A percentile compares a stretch with the other conserved stretches of the same genome.
phyloP scores from a whole-genome alignment of 2,797 vertebrate genomes.

The Notolepis coatsorum region DNA sequence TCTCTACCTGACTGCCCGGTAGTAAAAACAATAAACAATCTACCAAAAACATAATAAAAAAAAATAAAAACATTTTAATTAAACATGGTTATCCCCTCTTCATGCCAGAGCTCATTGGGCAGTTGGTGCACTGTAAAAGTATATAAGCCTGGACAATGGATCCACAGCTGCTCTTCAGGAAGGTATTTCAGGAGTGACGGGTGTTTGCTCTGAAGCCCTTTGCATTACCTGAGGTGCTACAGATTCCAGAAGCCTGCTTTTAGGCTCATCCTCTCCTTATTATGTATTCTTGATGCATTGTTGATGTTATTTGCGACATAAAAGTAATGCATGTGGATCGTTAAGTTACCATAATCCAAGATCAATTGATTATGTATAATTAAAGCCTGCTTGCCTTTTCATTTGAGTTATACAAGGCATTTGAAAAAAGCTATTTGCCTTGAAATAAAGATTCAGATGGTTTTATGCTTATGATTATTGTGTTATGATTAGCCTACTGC shows the following conservation, averaged over 20 bases:
- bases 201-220: constrained; percentile 72
- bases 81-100: constrained; percentile 57
- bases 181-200: constrained; percentile 52
- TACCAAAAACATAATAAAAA: background rate
- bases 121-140: constrained; percentile 65
- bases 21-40: background rate
- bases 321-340: background rate
- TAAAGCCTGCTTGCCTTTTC: too few relatives aligned
- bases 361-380: too few relatives aligned
- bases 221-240: constrained; percentile 86
- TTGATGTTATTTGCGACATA: background rate
- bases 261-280: constrained; percentile 27
- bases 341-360: too few relatives aligned
- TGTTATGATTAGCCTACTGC: too few relatives aligned
- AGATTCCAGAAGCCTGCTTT: constrained; percentile 85
- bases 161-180: constrained; percentile 52
- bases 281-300: background rate
- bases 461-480: too few relatives aligned
- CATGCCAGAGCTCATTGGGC: constrained; percentile 59
- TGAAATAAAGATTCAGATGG: too few relatives aligned
- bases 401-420: too few relatives aligned
- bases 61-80: constrained; percentile 5
- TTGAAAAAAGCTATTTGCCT: too few relatives aligned
- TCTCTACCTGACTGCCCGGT: constrained; percentile 11
- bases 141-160: constrained; percentile 55